phyloP scores from a whole-genome alignment of 2,797 vertebrate species.

The Tamandua tetradactyla region DNA sequence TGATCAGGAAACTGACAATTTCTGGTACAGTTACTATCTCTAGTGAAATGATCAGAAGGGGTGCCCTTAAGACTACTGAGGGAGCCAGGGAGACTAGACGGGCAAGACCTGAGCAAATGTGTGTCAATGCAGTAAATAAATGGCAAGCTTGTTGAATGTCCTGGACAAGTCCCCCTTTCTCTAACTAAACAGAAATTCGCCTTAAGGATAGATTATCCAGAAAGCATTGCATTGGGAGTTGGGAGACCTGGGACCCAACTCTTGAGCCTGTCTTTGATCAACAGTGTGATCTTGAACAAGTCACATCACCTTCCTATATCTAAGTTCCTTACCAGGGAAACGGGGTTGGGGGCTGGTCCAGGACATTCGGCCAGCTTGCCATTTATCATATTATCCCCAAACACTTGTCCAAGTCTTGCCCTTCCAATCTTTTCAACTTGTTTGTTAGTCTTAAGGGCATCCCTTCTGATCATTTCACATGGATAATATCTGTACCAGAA shows the following conservation, averaged over 20 bases:
- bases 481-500: conserved; percentile 8
- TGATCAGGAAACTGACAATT: neutral
- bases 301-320: neutral
- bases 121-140: neutral
- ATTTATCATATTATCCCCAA: neutral
- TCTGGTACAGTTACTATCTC: neutral
- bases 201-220: neutral
- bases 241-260: neutral
- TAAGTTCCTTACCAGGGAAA: neutral
- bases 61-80: neutral
- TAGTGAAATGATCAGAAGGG: neutral
- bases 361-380: neutral
- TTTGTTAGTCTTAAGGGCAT: neutral
- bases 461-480: neutral
- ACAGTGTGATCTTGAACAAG: neutral
- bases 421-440: neutral
- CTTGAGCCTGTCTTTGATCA: neutral
- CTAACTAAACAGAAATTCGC: conserved; percentile 6
- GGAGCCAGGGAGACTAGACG: neutral
- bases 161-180: neutral
- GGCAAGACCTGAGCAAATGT: neutral
- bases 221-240: neutral
- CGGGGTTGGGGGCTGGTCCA: neutral
- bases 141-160: neutral
- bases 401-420: neutral